Evolutionary conservation across 1,140 invertebrate genomes (phyloP), one percentile per base, ranked within the genome.

Genomic region (Ectropis grisescens): DNA sequence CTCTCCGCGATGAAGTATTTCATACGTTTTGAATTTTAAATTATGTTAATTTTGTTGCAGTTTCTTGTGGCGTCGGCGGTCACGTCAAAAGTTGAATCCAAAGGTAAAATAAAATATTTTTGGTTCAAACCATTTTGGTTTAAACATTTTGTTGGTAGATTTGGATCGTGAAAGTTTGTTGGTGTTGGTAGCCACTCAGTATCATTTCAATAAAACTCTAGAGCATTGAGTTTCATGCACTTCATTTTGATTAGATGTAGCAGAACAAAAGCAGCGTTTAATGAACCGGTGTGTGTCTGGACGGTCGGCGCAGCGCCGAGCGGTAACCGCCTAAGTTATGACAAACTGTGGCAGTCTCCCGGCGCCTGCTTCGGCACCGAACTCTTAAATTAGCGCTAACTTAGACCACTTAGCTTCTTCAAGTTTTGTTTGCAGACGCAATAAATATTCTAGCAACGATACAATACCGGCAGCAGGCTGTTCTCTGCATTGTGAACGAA

Each of bases 381-480:
- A 67, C 67, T 74, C 68, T 78, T 71, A 71, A 74, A 78, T 78
- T 78, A 78, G 62, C 61, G 50, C 60, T 58, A 71, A 76, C 58
- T 72, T 71, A 69, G 57, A 57, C 58, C 58, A 67, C 62, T 71
- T 71, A 66, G 58, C 58, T 70, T 62, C 64, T 66, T 72, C 47
- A 57, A 69, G 65, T 71, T 70, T 75, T 71, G 67, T 70, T 71
- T 71, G 62, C 58, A 65, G 57, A 64, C 59, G 52, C 57, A 50
- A 62, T 75, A 75, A 69, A 75, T 75, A 71, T 65, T 67, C 41
- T 47, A 62, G 53, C 58, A 65, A 47, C 47, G 51, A 47, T 49
- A 60, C 58, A 65, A 58, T 58, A 56, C 48, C 40, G 37, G 27
- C 28, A 34, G 40, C 37, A 32, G 45, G 45, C 49, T 48, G 47